phyloP scores from a whole-genome alignment of 1,140 invertebrate genomes.

The Danaus plexippus region DNA sequence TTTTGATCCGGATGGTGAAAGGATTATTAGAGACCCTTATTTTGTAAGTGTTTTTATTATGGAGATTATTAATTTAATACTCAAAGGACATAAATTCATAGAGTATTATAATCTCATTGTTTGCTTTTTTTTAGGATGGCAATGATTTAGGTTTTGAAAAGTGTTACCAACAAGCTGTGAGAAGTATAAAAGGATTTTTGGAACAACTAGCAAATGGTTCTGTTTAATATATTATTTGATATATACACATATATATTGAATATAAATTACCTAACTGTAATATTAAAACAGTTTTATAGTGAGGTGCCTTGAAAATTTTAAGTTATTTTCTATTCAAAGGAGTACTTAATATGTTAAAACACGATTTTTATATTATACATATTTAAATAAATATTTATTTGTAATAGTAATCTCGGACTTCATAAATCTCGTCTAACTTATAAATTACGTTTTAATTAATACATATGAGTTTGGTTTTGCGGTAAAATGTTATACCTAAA shows the following conservation, averaged over 20 bases:
- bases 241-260: too few relatives aligned
- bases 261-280: too few relatives aligned
- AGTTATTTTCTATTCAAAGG: too few relatives aligned
- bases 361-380: conserved; percentile 1
- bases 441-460: too few relatives aligned
- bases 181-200: conserved; percentile 14
- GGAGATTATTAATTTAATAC: background rate
- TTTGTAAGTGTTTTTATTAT: conserved; percentile 6
- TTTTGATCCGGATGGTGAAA: conserved; percentile 12
- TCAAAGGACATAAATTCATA: background rate
- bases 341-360: background rate
- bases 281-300: too few relatives aligned
- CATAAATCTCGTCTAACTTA: too few relatives aligned
- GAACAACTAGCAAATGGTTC: conserved; percentile 17
- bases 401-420: too few relatives aligned
- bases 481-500: too few relatives aligned
- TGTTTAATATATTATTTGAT: too few relatives aligned
- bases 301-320: too few relatives aligned
- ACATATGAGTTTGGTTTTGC: too few relatives aligned
- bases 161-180: conserved; percentile 11
- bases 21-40: conserved; percentile 12
- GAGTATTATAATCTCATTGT: background rate
- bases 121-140: conserved; percentile 5
- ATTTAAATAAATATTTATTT: conserved; percentile 1
- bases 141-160: conserved; percentile 10